These are phyloP conservation scores for Holotrichia oblita DNA, from an alignment of 1,140 invertebrate species.

Conservation along the genomic window DNA sequence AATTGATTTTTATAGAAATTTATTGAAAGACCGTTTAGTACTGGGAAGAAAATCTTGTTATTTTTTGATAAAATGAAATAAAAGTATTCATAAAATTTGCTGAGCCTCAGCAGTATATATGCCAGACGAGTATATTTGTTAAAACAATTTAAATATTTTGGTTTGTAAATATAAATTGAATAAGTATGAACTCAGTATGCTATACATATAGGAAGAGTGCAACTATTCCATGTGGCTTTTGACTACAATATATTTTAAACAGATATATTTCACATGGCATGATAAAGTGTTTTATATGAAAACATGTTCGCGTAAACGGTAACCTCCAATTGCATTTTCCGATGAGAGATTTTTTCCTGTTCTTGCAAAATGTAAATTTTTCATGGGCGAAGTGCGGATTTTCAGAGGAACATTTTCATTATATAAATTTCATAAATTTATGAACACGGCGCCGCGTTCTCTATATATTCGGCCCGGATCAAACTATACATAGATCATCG, in stretches of 20 bases:
- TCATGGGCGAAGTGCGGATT: conserved; percentile 15
- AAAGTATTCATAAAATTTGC: too few species aligned
- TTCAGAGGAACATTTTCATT: conserved; percentile 38
- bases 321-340: conserved; percentile 6
- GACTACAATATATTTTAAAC: background rate
- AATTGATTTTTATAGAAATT: too few species aligned
- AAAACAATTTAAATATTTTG: too few species aligned
- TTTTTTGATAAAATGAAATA: too few species aligned
- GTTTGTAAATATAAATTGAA: too few species aligned
- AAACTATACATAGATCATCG: conserved; percentile 35
- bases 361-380: conserved; percentile 35
- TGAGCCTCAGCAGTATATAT: too few species aligned
- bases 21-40: too few species aligned
- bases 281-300: background rate
- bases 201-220: too few species aligned
- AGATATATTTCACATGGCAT: background rate
- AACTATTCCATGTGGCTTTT: too few species aligned
- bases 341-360: conserved; percentile 2
- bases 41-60: too few species aligned
- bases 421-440: conserved; percentile 41
- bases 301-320: background rate
- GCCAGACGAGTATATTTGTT: too few species aligned
- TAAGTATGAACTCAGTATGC: too few species aligned
- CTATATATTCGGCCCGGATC: conserved; percentile 18
- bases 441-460: conserved; percentile 1